phyloP scores from a whole-genome alignment of 2,888 invertebrate species.

The Agriopis aurantiaria region DNA sequence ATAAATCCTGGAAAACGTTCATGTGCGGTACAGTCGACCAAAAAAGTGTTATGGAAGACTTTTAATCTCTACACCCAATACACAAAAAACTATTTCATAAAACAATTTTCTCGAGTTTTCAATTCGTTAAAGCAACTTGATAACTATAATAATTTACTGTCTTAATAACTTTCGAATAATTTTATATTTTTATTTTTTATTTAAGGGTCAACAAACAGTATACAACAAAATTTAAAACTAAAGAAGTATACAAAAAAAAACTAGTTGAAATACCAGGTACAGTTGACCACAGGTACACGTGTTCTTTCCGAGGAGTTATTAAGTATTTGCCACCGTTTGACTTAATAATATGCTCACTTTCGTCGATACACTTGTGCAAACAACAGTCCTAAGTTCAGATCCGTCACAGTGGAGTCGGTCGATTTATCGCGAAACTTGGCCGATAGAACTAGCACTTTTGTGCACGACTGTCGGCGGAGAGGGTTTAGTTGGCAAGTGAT shows the following conservation, averaged over 20 bases:
- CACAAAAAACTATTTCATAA: too few species aligned
- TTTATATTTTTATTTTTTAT: too few species aligned
- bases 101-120: too few species aligned
- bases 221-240: too few species aligned
- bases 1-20: conserved; percentile 40
- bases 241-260: too few species aligned
- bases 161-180: too few species aligned
- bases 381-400: conserved; percentile 40
- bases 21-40: conserved; percentile 20
- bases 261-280: too few species aligned
- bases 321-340: not conserved
- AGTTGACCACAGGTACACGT: too few species aligned
- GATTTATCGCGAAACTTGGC: conserved; percentile 51
- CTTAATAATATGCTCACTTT: not conserved
- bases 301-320: not conserved
- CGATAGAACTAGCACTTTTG: conserved; percentile 48
- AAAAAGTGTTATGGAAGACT: conserved; percentile 15
- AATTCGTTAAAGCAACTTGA: too few species aligned
- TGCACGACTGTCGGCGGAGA: conserved; percentile 32
- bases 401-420: conserved; percentile 47
- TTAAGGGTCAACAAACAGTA: too few species aligned
- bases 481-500: conserved; percentile 22
- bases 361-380: conserved; percentile 15
- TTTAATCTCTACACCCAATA: not conserved
- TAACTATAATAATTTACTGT: too few species aligned